These are phyloP conservation scores for Vultur gryphus DNA, from an alignment of 2,797 vertebrate genomes.

Conservation along the genomic window DNA sequence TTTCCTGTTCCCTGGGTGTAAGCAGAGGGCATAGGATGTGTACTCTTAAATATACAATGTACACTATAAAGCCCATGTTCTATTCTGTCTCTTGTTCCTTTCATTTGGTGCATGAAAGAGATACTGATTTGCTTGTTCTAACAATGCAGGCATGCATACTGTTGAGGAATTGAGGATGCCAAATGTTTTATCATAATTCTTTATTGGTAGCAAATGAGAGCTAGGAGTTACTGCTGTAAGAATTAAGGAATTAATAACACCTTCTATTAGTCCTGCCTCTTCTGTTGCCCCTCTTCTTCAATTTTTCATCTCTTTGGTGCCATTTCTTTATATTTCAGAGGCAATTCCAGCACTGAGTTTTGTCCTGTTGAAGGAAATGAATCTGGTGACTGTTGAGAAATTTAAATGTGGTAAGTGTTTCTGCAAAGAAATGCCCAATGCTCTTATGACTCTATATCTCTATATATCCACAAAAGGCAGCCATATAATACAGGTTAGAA, in stretches of 20 bases:
- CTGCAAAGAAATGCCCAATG: background rate
- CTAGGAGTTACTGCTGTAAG: background rate
- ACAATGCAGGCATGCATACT: background rate
- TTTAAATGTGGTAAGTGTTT: background rate
- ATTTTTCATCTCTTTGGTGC: background rate
- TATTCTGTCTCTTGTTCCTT: background rate
- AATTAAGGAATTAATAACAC: background rate
- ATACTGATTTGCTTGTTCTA: background rate
- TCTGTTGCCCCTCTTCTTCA: background rate
- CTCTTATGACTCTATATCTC: background rate
- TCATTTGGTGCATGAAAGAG: background rate
- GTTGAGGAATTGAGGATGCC: background rate
- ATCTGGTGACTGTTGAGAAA: background rate
- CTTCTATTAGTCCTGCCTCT: background rate
- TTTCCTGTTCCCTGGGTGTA: background rate
- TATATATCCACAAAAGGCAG: background rate
- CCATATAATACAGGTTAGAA: background rate
- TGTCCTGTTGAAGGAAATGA: background rate
- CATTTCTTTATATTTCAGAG: background rate
- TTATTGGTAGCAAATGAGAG: background rate
- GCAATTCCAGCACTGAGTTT: background rate
- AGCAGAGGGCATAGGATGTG: background rate
- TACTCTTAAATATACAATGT: background rate
- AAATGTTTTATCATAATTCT: background rate
- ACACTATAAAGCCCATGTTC: background rate